phyloP scores from a whole-genome alignment of 2,888 invertebrate species.

The Eilema griseolum region DNA sequence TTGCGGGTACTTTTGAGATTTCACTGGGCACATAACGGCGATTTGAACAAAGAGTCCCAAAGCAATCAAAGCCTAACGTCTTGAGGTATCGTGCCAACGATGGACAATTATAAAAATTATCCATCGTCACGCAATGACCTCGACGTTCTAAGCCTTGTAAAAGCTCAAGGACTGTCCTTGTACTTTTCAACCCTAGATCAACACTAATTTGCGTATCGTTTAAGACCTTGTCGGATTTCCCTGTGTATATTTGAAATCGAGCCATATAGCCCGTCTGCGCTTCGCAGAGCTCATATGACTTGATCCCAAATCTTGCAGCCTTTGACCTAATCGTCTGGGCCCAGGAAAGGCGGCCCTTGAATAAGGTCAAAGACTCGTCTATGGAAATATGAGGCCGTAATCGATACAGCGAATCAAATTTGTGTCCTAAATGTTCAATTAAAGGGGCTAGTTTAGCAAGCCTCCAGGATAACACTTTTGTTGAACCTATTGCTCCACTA shows the following conservation, averaged over 20 bases:
- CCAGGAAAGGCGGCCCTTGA: slow-evolving; percentile 43
- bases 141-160: slow-evolving; percentile 36
- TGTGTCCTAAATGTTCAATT: not conserved
- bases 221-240: not conserved
- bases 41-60: slow-evolving; percentile 41
- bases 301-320: slow-evolving; percentile 39
- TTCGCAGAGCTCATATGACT: slow-evolving; percentile 47
- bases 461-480: not conserved
- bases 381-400: slow-evolving; percentile 27
- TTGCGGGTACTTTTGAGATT: slow-evolving; percentile 8
- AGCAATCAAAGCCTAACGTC: slow-evolving; percentile 38
- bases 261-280: slow-evolving; percentile 38
- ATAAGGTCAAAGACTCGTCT: slow-evolving; percentile 48
- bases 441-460: not conserved
- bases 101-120: slow-evolving; percentile 39
- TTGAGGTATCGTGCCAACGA: slow-evolving; percentile 44
- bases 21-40: slow-evolving; percentile 41
- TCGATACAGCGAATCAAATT: slow-evolving; percentile 14
- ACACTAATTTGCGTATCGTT: not conserved
- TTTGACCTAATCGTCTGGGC: slow-evolving; percentile 37
- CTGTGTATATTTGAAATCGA: slow-evolving; percentile 32
- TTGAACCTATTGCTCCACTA: slow-evolving; percentile 6
- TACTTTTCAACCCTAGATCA: slow-evolving; percentile 14
- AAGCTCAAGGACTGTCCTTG: slow-evolving; percentile 22
- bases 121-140: slow-evolving; percentile 36